A percentile compares a stretch with the other conserved stretches of the same genome.
These are phyloP conservation scores for Enteromius trimaculatus DNA, from an alignment of 2,797 vertebrate species.

Conservation along the genomic window DNA sequence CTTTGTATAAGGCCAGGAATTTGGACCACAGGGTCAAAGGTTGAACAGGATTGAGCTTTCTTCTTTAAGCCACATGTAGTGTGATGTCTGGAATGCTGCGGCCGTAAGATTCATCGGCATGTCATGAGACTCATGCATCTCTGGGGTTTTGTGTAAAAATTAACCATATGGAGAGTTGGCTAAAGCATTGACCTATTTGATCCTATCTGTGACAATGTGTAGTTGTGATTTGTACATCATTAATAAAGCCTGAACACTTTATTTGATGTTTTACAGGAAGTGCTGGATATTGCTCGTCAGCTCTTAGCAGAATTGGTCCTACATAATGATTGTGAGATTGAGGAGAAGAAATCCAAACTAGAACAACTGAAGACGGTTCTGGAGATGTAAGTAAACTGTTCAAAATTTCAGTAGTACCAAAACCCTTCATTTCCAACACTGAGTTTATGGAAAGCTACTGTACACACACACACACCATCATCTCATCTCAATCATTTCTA, in stretches of 20 bases:
- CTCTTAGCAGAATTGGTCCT: slow-evolving; percentile 88
- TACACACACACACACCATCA: neutral
- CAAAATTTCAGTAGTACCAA: neutral
- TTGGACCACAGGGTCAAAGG: neutral
- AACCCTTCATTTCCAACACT: neutral
- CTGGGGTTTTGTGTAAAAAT: slow-evolving; percentile 1
- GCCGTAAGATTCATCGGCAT: neutral
- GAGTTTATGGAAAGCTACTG: neutral
- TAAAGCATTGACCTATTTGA: neutral
- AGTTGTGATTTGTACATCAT: neutral
- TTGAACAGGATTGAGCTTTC: neutral
- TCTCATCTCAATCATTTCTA: neutral
- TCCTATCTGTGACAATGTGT: neutral
- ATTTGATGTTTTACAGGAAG: slow-evolving; percentile 81
- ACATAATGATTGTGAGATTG: slow-evolving; percentile 89
- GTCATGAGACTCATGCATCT: neutral
- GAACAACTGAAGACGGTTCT: slow-evolving; percentile 96
- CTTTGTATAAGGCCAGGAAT: neutral
- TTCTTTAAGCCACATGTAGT: neutral
- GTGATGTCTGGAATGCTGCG: neutral
- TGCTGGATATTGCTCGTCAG: slow-evolving; percentile 93
- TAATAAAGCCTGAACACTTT: slow-evolving; percentile 2
- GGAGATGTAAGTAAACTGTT: slow-evolving; percentile 88
- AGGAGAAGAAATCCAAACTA: slow-evolving; percentile 94
- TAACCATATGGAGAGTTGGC: neutral